Base-by-base conservation (phyloP, 1,140 invertebrate genomes). In the Cyphomyrmex costatus region DNA sequence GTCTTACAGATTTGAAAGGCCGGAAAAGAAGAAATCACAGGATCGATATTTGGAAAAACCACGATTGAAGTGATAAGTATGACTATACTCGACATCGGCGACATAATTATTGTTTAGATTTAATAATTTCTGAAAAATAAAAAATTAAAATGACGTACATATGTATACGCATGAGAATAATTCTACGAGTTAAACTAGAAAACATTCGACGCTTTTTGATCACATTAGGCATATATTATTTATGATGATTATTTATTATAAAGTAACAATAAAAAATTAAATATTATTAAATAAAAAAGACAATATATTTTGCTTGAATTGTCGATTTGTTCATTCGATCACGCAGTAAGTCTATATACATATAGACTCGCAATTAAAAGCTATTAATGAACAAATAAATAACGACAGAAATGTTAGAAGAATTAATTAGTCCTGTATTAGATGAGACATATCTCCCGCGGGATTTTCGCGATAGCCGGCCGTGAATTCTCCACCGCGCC, bases 1-100 rank as follows among this genome's bases (percentile, higher is more conserved):
- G 24, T 89, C 12, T 53, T 30, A 82, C 92, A 92, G 2, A 63
- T 27, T 63, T 79, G 33, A 36, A 65, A 63, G 10, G 68, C 7
- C 7, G 53, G 30, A 56, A 1, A 42, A 8, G 36, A 42, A 42
- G 36, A 42, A 42, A 46, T 56, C 16, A 16, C 12, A n/a, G 21
- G 27, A 42, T 19, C 10, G 1, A 16, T 19, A 19, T 16, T 36
- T 16, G 49, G 27, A 10, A 8, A 8, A 36, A 10, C 19, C 24
- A 58, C 16, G 21, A 36, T 30, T 46, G 21, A 79, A 61, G 14
- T 79, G 19, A 79, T 51, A 16, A 87, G 49, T 6, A 42, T 58
- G 19, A 79, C 14, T 53, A 3, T 0, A 36, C 56, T 8, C 21
- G 58, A 79, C 27, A 79, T 85, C 16, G 70, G 27, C 51, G 80